phyloP scores from a whole-genome alignment of 2,113 vertebrate genomes.

The Labeo rohita region DNA sequence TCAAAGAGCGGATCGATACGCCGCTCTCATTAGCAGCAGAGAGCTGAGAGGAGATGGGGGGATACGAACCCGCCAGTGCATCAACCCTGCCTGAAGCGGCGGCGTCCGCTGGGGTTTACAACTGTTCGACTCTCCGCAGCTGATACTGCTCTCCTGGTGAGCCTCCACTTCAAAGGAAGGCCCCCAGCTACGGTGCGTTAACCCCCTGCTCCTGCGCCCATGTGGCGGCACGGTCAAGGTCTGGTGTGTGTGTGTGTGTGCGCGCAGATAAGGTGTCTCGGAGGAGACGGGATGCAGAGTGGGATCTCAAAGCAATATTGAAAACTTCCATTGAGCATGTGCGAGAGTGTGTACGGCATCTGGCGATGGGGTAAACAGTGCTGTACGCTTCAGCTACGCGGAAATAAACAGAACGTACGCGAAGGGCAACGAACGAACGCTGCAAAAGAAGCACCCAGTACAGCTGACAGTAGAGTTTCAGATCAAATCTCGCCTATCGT shows the following conservation, averaged over 20 bases:
- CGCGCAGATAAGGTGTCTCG: constrained; percentile 50
- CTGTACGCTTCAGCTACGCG: constrained; percentile 45
- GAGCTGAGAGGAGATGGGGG: not conserved
- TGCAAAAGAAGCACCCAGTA: not conserved
- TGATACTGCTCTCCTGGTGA: constrained; percentile 59
- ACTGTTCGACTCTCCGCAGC: constrained; percentile 55
- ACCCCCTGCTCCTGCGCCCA: constrained; percentile 68
- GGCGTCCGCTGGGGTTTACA: constrained; percentile 60
- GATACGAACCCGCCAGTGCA: not conserved
- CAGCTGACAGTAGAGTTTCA: constrained; percentile 5
- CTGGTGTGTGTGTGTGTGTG: constrained; percentile 23
- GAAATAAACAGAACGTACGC: constrained; percentile 43
- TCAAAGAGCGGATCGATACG: constrained; percentile 36
- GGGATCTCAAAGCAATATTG: constrained; percentile 37
- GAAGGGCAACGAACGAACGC: not conserved
- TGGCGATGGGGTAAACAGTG: constrained; percentile 54
- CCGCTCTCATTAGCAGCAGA: constrained; percentile 49
- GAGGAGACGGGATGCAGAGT: constrained; percentile 57
- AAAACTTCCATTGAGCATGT: constrained; percentile 9
- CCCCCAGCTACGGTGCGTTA: constrained; percentile 70
- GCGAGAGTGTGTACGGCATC: constrained; percentile 27
- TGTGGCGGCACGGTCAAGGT: constrained; percentile 62
- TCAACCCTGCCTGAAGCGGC: constrained; percentile 52
- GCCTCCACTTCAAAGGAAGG: constrained; percentile 72
- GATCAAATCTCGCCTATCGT: constrained; percentile 25